Conservation (phyloP, 2,888 invertebrate genomes). For the Brachycybe producta region DNA sequence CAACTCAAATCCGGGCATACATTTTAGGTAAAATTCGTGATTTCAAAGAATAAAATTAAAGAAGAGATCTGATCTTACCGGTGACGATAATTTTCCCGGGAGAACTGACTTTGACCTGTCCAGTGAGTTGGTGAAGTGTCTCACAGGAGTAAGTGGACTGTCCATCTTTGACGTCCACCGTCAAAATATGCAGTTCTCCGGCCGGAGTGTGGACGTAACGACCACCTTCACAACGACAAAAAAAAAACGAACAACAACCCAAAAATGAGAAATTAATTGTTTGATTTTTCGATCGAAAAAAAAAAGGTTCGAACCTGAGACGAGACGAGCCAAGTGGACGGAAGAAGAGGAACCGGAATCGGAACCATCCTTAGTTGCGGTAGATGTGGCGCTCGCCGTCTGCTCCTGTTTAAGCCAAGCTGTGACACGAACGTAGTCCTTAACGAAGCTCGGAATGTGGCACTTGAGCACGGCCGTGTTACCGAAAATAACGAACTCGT, state of each 20-base stretch:
- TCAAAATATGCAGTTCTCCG: constrained; percentile 19
- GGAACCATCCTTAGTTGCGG: too few species aligned
- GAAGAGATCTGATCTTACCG: too few species aligned
- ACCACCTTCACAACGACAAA: constrained; percentile 4
- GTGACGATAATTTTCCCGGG: constrained; percentile 19
- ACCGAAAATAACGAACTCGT: constrained; percentile 9
- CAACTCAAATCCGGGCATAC: too few species aligned
- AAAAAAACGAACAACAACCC: background rate
- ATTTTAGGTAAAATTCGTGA: too few species aligned
- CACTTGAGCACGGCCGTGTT: constrained; percentile 10
- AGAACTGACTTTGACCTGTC: constrained; percentile 16
- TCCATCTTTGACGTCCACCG: constrained; percentile 15
- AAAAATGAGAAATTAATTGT: too few species aligned
- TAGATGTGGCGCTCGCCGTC: too few species aligned
- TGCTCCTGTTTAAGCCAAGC: constrained; percentile 7
- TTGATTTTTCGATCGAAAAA: too few species aligned
- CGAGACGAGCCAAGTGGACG: too few species aligned
- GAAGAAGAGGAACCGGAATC: too few species aligned
- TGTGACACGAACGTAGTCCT: constrained; percentile 5
- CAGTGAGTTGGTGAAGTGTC: constrained; percentile 18
- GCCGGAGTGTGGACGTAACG: constrained; percentile 17
- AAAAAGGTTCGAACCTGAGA: too few species aligned
- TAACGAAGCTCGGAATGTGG: constrained; percentile 13
- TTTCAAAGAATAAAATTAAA: too few species aligned
- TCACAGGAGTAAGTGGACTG: constrained; percentile 17